Conservation (phyloP, 2,797 vertebrate species). For the Anisognathus igniventris region DNA sequence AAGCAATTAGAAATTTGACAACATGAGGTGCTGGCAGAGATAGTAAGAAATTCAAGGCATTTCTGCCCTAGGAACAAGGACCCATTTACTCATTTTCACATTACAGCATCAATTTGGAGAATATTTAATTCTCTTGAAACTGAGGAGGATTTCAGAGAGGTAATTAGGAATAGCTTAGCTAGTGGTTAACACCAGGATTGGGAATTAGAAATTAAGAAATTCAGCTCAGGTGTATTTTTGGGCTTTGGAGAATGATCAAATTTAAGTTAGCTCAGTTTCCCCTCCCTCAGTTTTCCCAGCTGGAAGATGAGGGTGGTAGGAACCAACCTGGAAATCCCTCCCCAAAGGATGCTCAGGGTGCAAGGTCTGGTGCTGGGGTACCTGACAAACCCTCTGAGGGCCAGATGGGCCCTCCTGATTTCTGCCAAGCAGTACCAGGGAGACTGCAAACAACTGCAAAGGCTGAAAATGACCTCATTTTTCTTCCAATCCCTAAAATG, state of each 20-base stretch:
- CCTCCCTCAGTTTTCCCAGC: background rate
- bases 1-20: background rate
- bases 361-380: background rate
- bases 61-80: background rate
- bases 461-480: background rate
- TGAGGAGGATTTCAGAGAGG: background rate
- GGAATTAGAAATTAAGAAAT: background rate
- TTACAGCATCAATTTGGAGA: background rate
- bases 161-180: conserved; percentile 5
- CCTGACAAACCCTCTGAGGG: background rate
- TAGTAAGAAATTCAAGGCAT: background rate
- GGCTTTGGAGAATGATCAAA: background rate
- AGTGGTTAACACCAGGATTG: background rate
- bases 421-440: background rate
- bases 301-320: background rate
- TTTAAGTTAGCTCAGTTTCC: background rate
- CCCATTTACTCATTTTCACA: background rate
- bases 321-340: background rate
- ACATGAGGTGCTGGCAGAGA: background rate
- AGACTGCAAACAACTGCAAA: background rate
- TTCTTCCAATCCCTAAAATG: background rate
- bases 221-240: background rate
- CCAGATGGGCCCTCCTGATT: background rate
- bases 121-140: conserved; percentile 9
- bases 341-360: background rate